Base-by-base conservation (phyloP, 1,140 invertebrate genomes). In the Zophobas atratus region DNA sequence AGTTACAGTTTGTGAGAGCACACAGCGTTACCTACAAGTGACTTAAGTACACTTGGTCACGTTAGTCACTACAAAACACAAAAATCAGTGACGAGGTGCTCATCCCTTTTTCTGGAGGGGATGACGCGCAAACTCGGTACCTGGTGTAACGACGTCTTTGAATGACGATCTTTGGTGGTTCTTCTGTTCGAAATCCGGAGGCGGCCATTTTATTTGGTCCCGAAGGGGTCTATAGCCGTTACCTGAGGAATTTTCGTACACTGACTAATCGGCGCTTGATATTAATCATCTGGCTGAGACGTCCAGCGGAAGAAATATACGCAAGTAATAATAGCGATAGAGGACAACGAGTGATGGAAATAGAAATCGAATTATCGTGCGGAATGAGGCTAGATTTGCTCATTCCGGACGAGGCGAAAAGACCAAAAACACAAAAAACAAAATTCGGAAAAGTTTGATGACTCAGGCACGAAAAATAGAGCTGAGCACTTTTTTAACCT, bases 71-170 rank as follows among this genome's bases (percentile, higher is more conserved):
- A 67, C 60, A 46, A 67, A 55, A 48, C 43, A 73, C 34, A 73
- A 51, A 38, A 73, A 73, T 63, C 41, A 20, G 57, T 63, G 57
- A 63, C 41, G 39, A 67, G 43, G 55, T 57, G 55, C 55, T 57
- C 55, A 57, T 35, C 55, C 55, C 55, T 67, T 5, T 6, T 4
- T 51, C 6, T 51, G 20, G 70, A 43, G 36, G 53, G 38, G 60
- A 67, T 56, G 36, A 70, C 56, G 77, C 75, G 75, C 77, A 79
- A 63, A 75, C 63, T 79, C 41, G 57, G 34, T 84, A 84, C 83
- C 84, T 83, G 83, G 81, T 67, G 78, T 77, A 43, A 84, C 82
- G 73, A 84, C 81, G 80, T 85, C 84, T 81, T 81, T 82, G 79
- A 84, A 84, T 57, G 79, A 53, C 67, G 81, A 80, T 79, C 82